A percentile compares a stretch with the other conserved stretches of the same genome.
Evolutionary conservation across 2,797 vertebrate genomes (phyloP).

Genomic region (Merluccius polli): DNA sequence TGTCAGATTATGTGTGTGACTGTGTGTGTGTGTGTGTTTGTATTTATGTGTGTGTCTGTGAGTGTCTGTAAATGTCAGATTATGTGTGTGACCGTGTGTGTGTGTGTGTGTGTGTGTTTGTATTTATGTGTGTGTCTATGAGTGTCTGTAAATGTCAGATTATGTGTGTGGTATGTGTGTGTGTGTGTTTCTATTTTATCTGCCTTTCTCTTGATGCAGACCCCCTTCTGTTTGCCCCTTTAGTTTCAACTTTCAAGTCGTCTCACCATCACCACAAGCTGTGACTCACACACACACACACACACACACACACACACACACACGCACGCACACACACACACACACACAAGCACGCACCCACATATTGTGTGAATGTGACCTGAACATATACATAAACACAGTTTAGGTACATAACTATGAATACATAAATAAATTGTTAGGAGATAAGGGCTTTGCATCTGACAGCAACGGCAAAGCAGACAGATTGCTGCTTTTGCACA

Average conservation of each 20-base stretch:
- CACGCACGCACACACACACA: conserved; percentile 5
- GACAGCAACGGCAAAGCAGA: too few relatives aligned
- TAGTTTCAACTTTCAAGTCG: conserved; percentile 24
- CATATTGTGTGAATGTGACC: too few relatives aligned
- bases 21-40: background rate
- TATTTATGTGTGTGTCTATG: background rate
- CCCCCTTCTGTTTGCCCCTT: conserved; percentile 18
- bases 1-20: background rate
- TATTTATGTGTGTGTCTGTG: conserved; percentile 4
- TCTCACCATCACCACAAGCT: conserved; percentile 24
- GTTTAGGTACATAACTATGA: too few relatives aligned
- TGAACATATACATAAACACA: background rate
- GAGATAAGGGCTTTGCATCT: too few relatives aligned
- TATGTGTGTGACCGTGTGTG: background rate
- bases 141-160: too few relatives aligned
- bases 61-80: background rate
- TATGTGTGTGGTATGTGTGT: background rate
- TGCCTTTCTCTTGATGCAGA: conserved; percentile 7
- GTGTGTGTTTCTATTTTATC: conserved; percentile 27
- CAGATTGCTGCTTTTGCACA: too few relatives aligned
- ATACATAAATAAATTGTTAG: too few relatives aligned
- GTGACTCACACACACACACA: conserved; percentile 7
- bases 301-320: conserved; percentile 9
- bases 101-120: background rate
- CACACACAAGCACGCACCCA: background rate